Percentiles rank a stretch among this genome's conserved stretches.
These are phyloP conservation scores for Emmelina monodactyla DNA, from an alignment of 2,888 invertebrate genomes.

Conservation along the genomic window DNA sequence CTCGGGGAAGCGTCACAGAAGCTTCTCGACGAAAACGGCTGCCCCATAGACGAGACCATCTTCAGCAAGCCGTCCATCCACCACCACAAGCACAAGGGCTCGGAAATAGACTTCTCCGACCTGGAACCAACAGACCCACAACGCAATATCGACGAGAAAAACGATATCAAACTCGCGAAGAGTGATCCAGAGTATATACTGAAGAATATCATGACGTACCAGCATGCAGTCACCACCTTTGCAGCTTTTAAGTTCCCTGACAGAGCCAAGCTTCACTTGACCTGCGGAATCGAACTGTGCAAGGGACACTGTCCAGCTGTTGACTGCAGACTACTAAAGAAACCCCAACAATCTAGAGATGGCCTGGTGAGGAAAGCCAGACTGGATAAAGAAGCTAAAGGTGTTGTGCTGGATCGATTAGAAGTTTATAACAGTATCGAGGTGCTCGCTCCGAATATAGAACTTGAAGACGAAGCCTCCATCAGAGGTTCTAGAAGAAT, in stretches of 20 bases:
- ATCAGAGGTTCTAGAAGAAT: constrained; percentile 56
- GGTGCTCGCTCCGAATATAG: constrained; percentile 80
- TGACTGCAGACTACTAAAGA: constrained; percentile 49
- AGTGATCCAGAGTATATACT: constrained; percentile 43
- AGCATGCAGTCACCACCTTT: constrained; percentile 70
- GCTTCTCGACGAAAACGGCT: constrained; percentile 76
- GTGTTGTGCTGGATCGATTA: constrained; percentile 69
- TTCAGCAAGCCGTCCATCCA: constrained; percentile 62
- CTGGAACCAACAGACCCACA: constrained; percentile 36
- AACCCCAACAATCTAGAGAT: constrained; percentile 52
- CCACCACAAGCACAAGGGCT: constrained; percentile 37
- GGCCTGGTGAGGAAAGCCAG: constrained; percentile 51
- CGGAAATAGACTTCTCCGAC: constrained; percentile 45
- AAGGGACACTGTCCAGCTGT: constrained; percentile 74
- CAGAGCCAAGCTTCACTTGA: constrained; percentile 76
- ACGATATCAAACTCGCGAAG: constrained; percentile 31
- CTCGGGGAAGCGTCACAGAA: constrained; percentile 78
- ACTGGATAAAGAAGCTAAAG: constrained; percentile 59
- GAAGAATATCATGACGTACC: constrained; percentile 58
- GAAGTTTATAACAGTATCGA: constrained; percentile 84
- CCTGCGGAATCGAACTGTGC: constrained; percentile 81
- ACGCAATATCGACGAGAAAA: constrained; percentile 35
- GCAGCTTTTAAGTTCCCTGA: constrained; percentile 86
- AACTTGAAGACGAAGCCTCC: constrained; percentile 69
- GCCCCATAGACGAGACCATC: constrained; percentile 74